phyloP scores from a whole-genome alignment of 2,888 invertebrate species.

The Melieria crassipennis region DNA sequence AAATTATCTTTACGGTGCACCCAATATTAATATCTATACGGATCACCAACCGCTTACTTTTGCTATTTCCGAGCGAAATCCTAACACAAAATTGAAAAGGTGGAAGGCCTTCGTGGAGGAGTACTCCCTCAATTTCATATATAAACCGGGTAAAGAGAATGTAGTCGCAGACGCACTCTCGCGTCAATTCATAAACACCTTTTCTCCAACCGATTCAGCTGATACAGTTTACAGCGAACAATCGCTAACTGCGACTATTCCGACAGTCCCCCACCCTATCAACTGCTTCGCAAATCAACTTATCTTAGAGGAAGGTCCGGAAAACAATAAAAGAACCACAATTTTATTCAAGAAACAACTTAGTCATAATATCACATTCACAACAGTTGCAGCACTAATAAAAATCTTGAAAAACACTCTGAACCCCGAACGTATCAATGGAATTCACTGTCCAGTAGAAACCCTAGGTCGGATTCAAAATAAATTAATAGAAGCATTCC shows the following conservation, averaged over 20 bases:
- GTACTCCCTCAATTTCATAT: constrained; percentile 31
- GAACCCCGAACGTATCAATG: constrained; percentile 30
- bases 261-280: neutral
- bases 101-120: constrained; percentile 33
- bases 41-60: constrained; percentile 42
- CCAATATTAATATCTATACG: constrained; percentile 32
- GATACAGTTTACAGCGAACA: neutral
- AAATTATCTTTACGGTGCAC: constrained; percentile 56
- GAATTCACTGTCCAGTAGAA: neutral
- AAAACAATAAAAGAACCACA: constrained; percentile 27
- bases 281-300: constrained; percentile 5
- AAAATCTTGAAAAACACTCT: neutral
- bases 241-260: neutral
- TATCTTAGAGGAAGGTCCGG: neutral
- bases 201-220: constrained; percentile 1
- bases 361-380: constrained; percentile 14
- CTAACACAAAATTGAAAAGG: constrained; percentile 25
- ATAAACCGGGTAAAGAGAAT: constrained; percentile 37
- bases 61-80: constrained; percentile 33
- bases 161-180: constrained; percentile 38
- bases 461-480: too few relatives aligned
- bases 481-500: too few relatives aligned
- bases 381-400: neutral
- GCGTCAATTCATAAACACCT: constrained; percentile 27
- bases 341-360: constrained; percentile 26